These are phyloP conservation scores for Marcusenius ussheri DNA, from an alignment of 2,113 vertebrate genomes.

Conservation along the genomic window DNA sequence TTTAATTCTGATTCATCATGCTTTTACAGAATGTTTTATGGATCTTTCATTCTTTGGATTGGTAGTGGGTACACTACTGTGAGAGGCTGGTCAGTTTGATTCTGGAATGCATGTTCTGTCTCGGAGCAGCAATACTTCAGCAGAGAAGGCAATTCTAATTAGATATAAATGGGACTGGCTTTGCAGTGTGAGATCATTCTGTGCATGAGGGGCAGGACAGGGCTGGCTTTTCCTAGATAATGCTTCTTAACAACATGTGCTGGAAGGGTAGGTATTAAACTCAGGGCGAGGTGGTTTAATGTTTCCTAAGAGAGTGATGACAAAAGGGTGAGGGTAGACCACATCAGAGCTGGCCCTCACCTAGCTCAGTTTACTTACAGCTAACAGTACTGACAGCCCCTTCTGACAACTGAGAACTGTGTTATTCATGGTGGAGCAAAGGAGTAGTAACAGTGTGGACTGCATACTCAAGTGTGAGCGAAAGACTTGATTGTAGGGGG, in stretches of 20 bases:
- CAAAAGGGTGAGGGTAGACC: not conserved
- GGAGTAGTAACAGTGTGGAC: not conserved
- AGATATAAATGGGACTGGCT: not conserved
- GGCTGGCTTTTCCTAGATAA: not conserved
- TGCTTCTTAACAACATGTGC: not conserved
- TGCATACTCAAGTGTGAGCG: not conserved
- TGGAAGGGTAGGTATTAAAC: not conserved
- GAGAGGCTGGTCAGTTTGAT: not conserved
- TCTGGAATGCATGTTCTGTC: not conserved
- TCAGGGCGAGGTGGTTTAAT: constrained; percentile 6
- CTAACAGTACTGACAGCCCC: not conserved
- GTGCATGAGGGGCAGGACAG: constrained; percentile 5
- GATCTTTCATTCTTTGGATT: not conserved
- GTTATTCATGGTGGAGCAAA: not conserved
- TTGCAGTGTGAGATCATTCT: not conserved
- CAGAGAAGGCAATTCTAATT: not conserved
- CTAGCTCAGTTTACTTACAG: not conserved
- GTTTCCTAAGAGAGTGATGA: not conserved
- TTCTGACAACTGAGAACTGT: not conserved
- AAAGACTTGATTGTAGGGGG: not conserved
- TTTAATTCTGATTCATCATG: not conserved
- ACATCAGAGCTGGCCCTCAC: not conserved
- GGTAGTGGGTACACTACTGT: not conserved
- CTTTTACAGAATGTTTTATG: not conserved
- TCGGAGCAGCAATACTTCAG: not conserved